A percentile compares a stretch with the other conserved stretches of the same genome.
Evolutionary conservation across 2,888 invertebrate species (phyloP).

Genomic region (Sisyra nigra): DNA sequence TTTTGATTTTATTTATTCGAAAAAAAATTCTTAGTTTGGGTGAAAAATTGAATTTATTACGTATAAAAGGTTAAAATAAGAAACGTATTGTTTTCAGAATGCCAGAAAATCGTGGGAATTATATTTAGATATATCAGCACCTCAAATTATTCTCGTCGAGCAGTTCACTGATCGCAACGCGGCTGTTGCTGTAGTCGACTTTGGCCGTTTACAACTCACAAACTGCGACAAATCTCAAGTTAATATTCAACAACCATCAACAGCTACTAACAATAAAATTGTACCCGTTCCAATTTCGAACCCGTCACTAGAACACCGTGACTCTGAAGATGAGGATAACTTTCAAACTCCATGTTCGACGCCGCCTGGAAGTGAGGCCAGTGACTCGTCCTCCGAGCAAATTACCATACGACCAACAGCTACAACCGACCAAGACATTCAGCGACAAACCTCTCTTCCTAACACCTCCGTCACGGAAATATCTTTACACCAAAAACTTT

Average conservation of each 20-base stretch:
- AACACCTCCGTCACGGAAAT: constrained; percentile 32
- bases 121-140: constrained; percentile 82
- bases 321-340: constrained; percentile 36
- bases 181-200: constrained; percentile 72
- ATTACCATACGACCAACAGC: constrained; percentile 23
- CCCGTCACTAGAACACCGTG: constrained; percentile 11
- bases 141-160: constrained; percentile 82
- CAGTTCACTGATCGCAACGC: constrained; percentile 58
- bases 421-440: too few relatives aligned
- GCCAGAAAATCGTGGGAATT: constrained; percentile 69
- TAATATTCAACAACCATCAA: constrained; percentile 19
- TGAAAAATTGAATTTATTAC: neutral
- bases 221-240: constrained; percentile 22
- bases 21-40: too few relatives aligned
- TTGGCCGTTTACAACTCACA: constrained; percentile 65
- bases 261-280: constrained; percentile 22
- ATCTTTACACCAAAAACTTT: constrained; percentile 49
- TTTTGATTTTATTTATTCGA: too few relatives aligned
- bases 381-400: constrained; percentile 29
- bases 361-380: constrained; percentile 64
- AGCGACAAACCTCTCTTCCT: neutral
- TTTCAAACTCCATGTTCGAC: constrained; percentile 79
- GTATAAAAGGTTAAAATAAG: neutral
- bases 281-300: constrained; percentile 16
- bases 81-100: constrained; percentile 3